These are phyloP conservation scores for Caerostris extrusa DNA, from an alignment of 1,140 invertebrate genomes.

Conservation along the genomic window DNA sequence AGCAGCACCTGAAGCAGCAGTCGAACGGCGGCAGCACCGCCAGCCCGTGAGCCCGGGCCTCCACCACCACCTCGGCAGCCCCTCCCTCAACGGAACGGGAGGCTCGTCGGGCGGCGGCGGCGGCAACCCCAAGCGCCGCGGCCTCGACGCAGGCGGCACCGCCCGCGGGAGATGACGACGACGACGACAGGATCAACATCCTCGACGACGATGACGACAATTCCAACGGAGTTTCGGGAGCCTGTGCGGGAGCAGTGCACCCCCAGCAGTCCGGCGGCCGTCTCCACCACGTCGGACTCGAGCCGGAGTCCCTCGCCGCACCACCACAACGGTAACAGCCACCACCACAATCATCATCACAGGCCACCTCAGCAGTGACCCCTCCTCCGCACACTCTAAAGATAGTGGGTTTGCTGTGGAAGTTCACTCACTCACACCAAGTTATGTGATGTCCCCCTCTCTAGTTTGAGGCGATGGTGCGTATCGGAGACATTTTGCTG, in stretches of 20 bases:
- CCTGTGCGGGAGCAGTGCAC: conserved; percentile 65
- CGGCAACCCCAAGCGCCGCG: neutral
- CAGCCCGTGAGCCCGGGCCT: conserved; percentile 26
- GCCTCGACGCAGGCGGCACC: conserved; percentile 27
- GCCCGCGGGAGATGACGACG: neutral
- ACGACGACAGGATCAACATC: conserved; percentile 54
- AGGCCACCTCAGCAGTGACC: conserved; percentile 72
- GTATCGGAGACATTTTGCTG: no score
- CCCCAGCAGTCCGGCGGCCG: conserved; percentile 78
- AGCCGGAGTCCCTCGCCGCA: conserved; percentile 73
- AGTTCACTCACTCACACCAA: neutral
- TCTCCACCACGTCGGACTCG: conserved; percentile 79
- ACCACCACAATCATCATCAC: conserved; percentile 61
- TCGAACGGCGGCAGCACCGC: conserved; percentile 61
- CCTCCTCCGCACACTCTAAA: neutral
- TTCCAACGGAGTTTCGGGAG: conserved; percentile 72
- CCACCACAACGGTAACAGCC: conserved; percentile 44
- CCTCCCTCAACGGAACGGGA: neutral
- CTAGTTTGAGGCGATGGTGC: neutral
- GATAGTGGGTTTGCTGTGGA: neutral
- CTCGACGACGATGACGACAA: conserved; percentile 71
- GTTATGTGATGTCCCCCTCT: neutral
- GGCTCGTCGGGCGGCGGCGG: conserved; percentile 18
- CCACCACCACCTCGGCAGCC: conserved; percentile 22
- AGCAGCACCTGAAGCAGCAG: conserved; percentile 75